Evolutionary conservation across 2,113 vertebrate genomes (phyloP).

Genomic region (Eublepharis macularius): DNA sequence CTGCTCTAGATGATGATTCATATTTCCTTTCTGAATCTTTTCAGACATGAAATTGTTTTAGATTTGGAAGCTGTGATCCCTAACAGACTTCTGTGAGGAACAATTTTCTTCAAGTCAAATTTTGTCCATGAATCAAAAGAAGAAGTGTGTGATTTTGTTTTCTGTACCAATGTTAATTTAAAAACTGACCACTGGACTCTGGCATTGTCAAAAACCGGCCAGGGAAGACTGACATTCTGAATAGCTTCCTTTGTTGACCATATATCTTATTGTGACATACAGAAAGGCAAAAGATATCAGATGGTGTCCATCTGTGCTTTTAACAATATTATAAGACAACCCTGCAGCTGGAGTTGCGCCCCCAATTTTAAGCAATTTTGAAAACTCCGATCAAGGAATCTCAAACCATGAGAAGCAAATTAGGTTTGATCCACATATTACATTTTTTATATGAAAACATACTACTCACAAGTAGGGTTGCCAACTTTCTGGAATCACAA

Average conservation of each 20-base stretch:
- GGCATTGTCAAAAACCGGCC: background rate
- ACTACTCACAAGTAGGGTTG: no score
- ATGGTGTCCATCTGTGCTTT: background rate
- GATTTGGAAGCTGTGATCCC: constrained; percentile 10
- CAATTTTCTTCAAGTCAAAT: background rate
- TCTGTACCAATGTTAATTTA: background rate
- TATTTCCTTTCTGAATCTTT: constrained; percentile 28
- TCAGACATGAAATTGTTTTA: constrained; percentile 35
- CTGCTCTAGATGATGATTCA: background rate
- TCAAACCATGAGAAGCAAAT: background rate
- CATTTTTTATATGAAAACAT: no score
- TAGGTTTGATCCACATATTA: background rate
- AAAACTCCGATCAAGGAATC: background rate
- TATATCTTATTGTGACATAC: constrained; percentile 26
- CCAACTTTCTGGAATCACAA: no score
- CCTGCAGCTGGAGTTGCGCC: background rate
- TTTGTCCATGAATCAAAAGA: background rate
- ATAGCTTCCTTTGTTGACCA: background rate
- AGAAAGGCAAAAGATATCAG: background rate
- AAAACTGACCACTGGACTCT: constrained; percentile 13
- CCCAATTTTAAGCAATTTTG: background rate
- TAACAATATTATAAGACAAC: background rate
- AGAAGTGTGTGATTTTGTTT: background rate
- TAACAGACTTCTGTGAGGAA: constrained; percentile 7
- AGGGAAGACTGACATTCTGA: background rate